phyloP scores from a whole-genome alignment of 2,797 vertebrate genomes.

The Leptodactylus fallax region DNA sequence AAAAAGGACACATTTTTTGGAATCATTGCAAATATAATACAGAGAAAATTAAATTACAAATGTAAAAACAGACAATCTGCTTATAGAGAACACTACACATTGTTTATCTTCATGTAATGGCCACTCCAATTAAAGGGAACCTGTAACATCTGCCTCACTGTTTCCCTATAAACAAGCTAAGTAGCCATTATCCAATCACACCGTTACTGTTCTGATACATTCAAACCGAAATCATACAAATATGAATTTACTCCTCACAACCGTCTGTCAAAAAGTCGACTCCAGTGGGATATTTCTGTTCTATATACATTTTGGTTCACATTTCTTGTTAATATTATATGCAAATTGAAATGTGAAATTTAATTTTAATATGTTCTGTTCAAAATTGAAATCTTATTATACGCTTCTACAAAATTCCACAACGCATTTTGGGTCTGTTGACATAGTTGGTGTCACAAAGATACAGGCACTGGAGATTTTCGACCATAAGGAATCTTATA shows the following conservation, averaged over 20 bases:
- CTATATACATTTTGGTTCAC: not conserved
- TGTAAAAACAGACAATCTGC: slow-evolving; percentile 22
- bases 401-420: not conserved
- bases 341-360: not conserved
- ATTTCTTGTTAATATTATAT: not conserved
- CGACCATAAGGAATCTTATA: too few species aligned
- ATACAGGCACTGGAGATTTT: too few species aligned
- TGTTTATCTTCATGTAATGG: not conserved
- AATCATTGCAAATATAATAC: not conserved
- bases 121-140: slow-evolving; percentile 11
- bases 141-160: slow-evolving; percentile 28
- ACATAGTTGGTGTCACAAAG: too few species aligned
- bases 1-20: slow-evolving; percentile 12
- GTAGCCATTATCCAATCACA: slow-evolving; percentile 1
- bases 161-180: not conserved
- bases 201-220: not conserved
- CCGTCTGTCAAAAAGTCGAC: slow-evolving; percentile 9
- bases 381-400: not conserved
- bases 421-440: not conserved
- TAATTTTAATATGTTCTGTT: not conserved
- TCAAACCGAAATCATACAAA: not conserved
- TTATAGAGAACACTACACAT: not conserved
- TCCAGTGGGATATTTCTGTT: not conserved
- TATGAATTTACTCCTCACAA: not conserved
- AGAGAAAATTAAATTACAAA: not conserved